phyloP scores from a whole-genome alignment of 1,140 invertebrate genomes.

The Cotesia chilonis region DNA sequence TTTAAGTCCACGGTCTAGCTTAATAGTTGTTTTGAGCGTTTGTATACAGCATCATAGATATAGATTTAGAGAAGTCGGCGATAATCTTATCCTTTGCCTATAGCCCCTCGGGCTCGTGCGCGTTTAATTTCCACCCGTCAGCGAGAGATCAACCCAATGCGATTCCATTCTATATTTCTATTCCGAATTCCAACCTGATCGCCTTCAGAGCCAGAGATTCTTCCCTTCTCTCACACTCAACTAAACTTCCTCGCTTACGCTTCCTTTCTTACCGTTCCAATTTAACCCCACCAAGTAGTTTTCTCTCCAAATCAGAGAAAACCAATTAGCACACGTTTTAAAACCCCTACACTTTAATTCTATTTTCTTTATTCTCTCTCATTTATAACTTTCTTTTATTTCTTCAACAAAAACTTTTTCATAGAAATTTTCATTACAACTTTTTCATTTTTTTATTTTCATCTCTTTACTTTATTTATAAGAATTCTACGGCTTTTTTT shows the following conservation, averaged over 20 bases:
- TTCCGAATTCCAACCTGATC: conserved; percentile 31
- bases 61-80: too few relatives aligned
- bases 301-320: conserved; percentile 23
- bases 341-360: not conserved
- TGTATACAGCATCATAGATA: too few relatives aligned
- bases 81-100: not conserved
- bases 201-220: conserved; percentile 23
- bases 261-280: conserved; percentile 3
- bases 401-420: not conserved
- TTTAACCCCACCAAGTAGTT: conserved; percentile 5
- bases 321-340: conserved; percentile 32
- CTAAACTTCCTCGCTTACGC: not conserved
- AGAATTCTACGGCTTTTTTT: not conserved
- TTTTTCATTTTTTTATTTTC: not conserved
- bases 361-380: not conserved
- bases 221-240: not conserved
- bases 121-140: conserved; percentile 24
- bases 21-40: too few relatives aligned
- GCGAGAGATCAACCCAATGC: not conserved
- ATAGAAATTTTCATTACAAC: not conserved
- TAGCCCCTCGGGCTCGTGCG: not conserved
- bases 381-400: conserved; percentile 6
- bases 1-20: too few relatives aligned
- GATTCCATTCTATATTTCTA: conserved; percentile 30
- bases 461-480: too few relatives aligned